phyloP scores from a whole-genome alignment of 2,113 vertebrate species.

The Mesembrinibis cayennensis region DNA sequence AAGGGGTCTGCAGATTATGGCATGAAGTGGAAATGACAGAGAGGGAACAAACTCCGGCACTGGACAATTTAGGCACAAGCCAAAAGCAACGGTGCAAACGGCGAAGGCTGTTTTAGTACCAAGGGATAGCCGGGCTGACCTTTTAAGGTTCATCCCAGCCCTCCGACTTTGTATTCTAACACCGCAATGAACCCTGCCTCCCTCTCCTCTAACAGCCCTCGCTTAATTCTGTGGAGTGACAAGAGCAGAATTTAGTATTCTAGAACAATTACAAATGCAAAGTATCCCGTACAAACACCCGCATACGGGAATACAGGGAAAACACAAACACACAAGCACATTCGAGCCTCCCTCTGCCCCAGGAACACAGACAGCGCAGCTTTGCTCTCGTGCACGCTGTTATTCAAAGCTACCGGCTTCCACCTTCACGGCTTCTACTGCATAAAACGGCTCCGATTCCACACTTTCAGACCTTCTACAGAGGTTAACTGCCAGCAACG shows the following conservation, averaged over 20 bases:
- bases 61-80: neutral
- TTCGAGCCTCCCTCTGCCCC: neutral
- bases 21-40: neutral
- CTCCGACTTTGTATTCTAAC: neutral
- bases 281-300: neutral
- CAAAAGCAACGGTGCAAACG: neutral
- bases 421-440: neutral
- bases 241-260: neutral
- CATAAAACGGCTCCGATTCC: neutral
- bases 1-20: neutral
- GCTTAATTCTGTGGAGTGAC: neutral
- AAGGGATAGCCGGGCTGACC: neutral
- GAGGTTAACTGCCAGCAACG: neutral
- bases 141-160: neutral
- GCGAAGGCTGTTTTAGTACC: neutral
- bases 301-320: no score
- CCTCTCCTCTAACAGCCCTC: neutral
- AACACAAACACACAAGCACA: neutral
- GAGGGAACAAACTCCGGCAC: neutral
- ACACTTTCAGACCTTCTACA: neutral
- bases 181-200: neutral
- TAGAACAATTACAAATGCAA: neutral
- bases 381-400: neutral
- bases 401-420: neutral
- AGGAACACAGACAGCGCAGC: accelerated